Evolutionary conservation across 2,113 vertebrate genomes (phyloP).

Genomic region (Burhinus oedicnemus): DNA sequence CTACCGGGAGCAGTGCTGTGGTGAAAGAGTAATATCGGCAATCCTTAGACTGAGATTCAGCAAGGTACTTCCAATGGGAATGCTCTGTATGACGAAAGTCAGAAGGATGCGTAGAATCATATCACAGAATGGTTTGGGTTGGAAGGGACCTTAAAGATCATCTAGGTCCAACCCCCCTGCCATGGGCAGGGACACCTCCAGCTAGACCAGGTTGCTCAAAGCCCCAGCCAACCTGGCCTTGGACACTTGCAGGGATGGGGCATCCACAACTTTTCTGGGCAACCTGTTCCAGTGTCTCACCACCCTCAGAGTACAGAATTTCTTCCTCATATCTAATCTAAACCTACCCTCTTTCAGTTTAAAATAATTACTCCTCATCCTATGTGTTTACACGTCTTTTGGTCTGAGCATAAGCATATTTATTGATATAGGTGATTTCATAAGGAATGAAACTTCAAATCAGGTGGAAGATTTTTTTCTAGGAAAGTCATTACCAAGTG

Average conservation of each 20-base stretch:
- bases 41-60: neutral
- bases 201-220: neutral
- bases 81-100: neutral
- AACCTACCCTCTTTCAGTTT: neutral
- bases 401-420: neutral
- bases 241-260: neutral
- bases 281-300: neutral
- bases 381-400: neutral
- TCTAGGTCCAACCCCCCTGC: neutral
- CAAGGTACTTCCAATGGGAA: neutral
- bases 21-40: neutral
- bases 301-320: neutral
- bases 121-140: neutral
- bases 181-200: neutral
- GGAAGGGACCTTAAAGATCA: neutral
- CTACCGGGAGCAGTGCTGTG: neutral
- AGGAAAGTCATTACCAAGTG: neutral
- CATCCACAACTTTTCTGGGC: neutral
- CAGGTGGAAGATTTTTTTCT: neutral
- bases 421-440: neutral
- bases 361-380: neutral
- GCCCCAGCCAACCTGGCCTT: neutral
- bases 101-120: too few species aligned
- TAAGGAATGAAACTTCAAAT: neutral
- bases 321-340: neutral